Evolutionary conservation across 2,797 vertebrate genomes (phyloP).

Genomic region (Characodon lateralis): DNA sequence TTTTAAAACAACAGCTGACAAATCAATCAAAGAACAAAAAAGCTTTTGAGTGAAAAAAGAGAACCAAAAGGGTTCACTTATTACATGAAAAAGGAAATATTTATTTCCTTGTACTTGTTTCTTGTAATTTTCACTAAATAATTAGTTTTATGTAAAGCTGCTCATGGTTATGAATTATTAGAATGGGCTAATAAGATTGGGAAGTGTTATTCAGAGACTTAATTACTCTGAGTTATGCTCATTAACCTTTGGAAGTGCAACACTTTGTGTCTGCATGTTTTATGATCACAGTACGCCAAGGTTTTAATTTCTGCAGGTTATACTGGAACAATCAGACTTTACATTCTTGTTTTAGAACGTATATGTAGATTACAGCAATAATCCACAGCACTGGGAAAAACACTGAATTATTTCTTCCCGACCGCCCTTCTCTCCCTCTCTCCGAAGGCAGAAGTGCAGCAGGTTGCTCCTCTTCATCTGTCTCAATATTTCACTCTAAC

Average conservation of each 20-base stretch:
- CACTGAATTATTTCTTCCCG: background rate
- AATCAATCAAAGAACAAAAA: background rate
- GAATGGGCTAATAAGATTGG: constrained; percentile 1
- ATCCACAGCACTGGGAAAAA: background rate
- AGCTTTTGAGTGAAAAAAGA: background rate
- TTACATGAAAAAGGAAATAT: background rate
- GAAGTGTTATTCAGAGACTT: background rate
- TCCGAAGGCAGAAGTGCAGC: background rate
- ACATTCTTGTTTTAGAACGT: background rate
- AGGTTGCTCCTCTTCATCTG: constrained; percentile 3
- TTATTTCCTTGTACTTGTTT: background rate
- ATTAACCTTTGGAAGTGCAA: background rate
- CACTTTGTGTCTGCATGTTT: background rate
- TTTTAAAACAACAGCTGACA: background rate
- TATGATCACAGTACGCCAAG: background rate
- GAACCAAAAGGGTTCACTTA: background rate
- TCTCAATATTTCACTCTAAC: background rate
- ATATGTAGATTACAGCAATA: background rate
- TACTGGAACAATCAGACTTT: background rate
- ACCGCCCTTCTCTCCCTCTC: too few species aligned
- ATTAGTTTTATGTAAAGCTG: background rate
- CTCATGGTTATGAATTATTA: background rate
- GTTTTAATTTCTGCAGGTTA: background rate
- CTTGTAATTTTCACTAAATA: background rate
- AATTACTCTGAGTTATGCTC: background rate